A percentile compares a stretch with the other conserved stretches of the same genome.
Conservation (phyloP, 1,140 invertebrate genomes). For the Odontomachus brunneus region DNA sequence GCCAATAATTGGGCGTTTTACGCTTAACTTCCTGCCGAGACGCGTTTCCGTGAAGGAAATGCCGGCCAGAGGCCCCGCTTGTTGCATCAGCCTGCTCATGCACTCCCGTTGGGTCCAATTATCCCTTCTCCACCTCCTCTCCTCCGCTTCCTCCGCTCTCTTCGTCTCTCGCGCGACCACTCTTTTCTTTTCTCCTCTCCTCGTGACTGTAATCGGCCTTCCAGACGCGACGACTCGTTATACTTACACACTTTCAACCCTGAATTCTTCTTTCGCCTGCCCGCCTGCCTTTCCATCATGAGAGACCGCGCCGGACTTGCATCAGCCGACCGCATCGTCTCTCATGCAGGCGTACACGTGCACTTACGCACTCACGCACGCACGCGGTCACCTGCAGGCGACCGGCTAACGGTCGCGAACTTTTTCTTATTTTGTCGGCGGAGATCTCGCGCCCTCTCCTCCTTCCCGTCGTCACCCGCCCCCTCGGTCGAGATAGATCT, state of each 20-base stretch:
- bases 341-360: not conserved
- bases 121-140: constrained; percentile 25
- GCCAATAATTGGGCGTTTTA: too few species aligned
- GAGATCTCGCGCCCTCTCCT: constrained; percentile 1
- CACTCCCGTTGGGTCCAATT: constrained; percentile 64
- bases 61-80: constrained; percentile 44
- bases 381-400: constrained; percentile 36
- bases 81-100: constrained; percentile 66
- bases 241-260: constrained; percentile 70
- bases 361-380: not conserved
- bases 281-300: constrained; percentile 67
- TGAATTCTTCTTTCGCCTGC: constrained; percentile 71
- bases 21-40: constrained; percentile 39
- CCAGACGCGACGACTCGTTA: constrained; percentile 68
- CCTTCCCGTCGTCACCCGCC: not conserved
- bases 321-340: constrained; percentile 60
- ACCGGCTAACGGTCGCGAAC: constrained; percentile 57
- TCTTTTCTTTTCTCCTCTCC: not conserved
- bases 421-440: constrained; percentile 43
- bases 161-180: not conserved
- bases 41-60: constrained; percentile 57
- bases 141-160: not conserved
- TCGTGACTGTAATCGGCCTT: constrained; percentile 60
- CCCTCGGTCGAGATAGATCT: constrained; percentile 19
- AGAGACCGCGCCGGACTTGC: constrained; percentile 66